Percentiles rank a stretch among this genome's conserved stretches.
These are phyloP conservation scores for Gadus macrocephalus DNA, from an alignment of 2,113 vertebrate species.

Conservation along the genomic window DNA sequence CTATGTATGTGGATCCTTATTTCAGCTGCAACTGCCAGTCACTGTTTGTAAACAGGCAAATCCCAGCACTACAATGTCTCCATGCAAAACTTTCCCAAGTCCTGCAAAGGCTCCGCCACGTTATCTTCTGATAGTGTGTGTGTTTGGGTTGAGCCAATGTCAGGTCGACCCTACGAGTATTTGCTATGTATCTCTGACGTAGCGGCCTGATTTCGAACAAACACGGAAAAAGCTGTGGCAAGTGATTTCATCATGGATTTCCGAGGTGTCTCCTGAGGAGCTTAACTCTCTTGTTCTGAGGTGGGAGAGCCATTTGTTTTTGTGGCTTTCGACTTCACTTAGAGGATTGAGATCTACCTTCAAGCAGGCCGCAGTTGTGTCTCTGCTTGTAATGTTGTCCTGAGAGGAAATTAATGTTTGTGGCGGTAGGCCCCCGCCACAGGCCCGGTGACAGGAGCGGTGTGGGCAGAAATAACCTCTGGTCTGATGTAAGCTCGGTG, in stretches of 20 bases:
- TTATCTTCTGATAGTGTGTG: constrained; percentile 29
- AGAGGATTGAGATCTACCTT: not conserved
- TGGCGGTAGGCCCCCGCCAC: constrained; percentile 3
- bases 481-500: not conserved
- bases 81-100: not conserved
- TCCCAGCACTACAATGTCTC: constrained; percentile 5
- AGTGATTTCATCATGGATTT: no score
- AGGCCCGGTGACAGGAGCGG: not conserved
- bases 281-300: constrained; percentile 2
- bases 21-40: not conserved
- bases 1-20: no score
- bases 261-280: no score
- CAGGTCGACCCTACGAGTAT: no score
- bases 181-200: no score
- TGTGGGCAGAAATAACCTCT: no score
- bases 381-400: constrained; percentile 25
- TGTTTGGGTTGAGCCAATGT: no score
- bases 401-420: constrained; percentile 51
- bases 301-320: constrained; percentile 45
- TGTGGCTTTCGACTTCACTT: constrained; percentile 34
- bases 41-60: constrained; percentile 49
- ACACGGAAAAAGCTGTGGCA: no score
- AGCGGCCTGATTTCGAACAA: no score
- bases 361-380: constrained; percentile 13
- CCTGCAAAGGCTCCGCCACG: constrained; percentile 7